Base-by-base conservation (phyloP, 53 echinoderm and acorn worm genomes). In the Antedon mediterranea region DNA sequence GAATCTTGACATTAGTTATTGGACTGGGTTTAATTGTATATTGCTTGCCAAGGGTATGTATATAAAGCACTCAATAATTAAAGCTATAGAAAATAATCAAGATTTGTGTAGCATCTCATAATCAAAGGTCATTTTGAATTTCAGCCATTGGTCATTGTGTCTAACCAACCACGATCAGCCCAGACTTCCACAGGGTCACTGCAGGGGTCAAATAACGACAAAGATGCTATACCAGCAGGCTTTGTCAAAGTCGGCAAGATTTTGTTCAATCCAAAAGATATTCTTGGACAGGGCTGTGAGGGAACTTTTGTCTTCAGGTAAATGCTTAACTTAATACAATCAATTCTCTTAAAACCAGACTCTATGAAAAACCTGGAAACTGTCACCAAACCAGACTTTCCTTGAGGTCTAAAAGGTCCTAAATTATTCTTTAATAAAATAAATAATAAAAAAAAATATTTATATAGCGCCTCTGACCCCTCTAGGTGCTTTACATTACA, bases 271-370 rank as follows among this genome's bases (percentile, higher is more conserved):
- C 92, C 97, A 5, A 91, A 89, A 74, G 86, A 91, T 34, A 82
- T 95, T 28, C 83, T 95, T 5, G 97, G 92, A 6, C 91, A 92
- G 79, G 97, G 97, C 71, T 92, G 97, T 43, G 91, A 92, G 43
- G 97, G 97, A n/a, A 95, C 97, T 14, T 92, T 88, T 76, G 97
- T 95, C 13, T 95, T 85, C 83, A 95, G 82, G 97, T 92, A 77
- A n/a, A n/a, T n/a, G n/a, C n/a, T n/a, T n/a, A n/a, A n/a, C n/a
- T n/a, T n/a, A n/a, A n/a, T n/a, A n/a, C n/a, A n/a, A n/a, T n/a
- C n/a, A n/a, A n/a, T n/a, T n/a, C n/a, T n/a, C n/a, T n/a, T n/a
- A n/a, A n/a, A n/a, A n/a, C n/a, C n/a, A n/a, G n/a, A n/a, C n/a
- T n/a, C n/a, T n/a, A n/a, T n/a, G n/a, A n/a, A n/a, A n/a, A n/a